phyloP scores from a whole-genome alignment of 2,797 vertebrate species.

The Vespertilio murinus region DNA sequence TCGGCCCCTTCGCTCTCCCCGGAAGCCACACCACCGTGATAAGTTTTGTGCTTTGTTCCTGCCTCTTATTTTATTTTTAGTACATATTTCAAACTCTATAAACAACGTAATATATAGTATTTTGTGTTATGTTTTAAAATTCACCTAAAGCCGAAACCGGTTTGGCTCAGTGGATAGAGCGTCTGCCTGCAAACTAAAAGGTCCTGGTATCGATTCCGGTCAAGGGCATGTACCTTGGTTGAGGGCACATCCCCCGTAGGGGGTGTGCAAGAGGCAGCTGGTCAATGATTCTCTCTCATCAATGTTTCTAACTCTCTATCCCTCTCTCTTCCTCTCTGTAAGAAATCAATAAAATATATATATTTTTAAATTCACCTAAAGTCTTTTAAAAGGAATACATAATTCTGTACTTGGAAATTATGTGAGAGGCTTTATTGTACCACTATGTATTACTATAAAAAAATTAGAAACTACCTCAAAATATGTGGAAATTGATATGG shows the following conservation, averaged over 20 bases:
- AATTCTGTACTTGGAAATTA: neutral
- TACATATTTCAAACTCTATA: neutral
- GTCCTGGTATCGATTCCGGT: too few relatives aligned
- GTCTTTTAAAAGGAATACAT: neutral
- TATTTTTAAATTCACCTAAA: neutral
- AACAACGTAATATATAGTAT: neutral
- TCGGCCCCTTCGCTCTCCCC: neutral
- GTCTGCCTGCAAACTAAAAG: too few relatives aligned
- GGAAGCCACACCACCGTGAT: neutral
- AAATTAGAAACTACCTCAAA: neutral
- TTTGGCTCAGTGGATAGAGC: too few relatives aligned
- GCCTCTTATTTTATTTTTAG: neutral
- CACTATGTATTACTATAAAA: neutral
- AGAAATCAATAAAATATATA: too few relatives aligned
- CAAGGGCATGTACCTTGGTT: too few relatives aligned
- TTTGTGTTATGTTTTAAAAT: neutral
- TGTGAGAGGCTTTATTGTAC: neutral
- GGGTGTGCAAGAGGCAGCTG: too few relatives aligned
- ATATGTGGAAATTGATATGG: neutral
- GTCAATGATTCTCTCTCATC: too few relatives aligned
- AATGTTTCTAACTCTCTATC: too few relatives aligned
- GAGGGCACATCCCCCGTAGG: too few relatives aligned
- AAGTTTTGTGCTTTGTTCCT: neutral
- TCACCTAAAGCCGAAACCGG: neutral
- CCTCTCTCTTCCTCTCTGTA: too few relatives aligned